phyloP scores from a whole-genome alignment of 23 tunicate species.

The Aplidium turbinatum region DNA sequence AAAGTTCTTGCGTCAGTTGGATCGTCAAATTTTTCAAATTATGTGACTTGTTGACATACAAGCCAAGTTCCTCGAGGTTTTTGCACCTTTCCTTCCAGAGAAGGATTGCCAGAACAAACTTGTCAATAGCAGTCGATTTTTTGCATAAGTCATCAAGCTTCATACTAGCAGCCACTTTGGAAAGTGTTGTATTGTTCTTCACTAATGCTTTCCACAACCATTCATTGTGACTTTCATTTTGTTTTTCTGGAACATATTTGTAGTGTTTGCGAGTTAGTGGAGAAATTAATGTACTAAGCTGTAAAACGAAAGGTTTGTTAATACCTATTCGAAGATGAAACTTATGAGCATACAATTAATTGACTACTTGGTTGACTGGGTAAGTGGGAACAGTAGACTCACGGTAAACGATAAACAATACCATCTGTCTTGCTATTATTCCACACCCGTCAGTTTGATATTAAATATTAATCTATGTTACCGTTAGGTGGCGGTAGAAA shows the following conservation, averaged over 20 bases:
- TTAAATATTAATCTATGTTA: too few species aligned
- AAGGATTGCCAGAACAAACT: slow-evolving; percentile 24
- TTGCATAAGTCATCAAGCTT: slow-evolving; percentile 1
- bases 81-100: slow-evolving; percentile 33
- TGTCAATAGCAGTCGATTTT: slow-evolving; percentile 27
- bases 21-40: slow-evolving; percentile 10
- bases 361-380: too few species aligned
- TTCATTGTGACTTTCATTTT: slow-evolving; percentile 11
- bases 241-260: slow-evolving; percentile 16
- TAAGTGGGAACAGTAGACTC: too few species aligned
- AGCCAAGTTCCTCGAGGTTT: slow-evolving; percentile 8
- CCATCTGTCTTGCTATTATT: too few species aligned
- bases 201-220: slow-evolving; percentile 27
- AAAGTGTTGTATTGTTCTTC: slow-evolving; percentile 10
- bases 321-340: too few species aligned
- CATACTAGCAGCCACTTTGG: not conserved
- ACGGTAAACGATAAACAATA: too few species aligned
- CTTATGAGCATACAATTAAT: too few species aligned
- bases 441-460: too few species aligned
- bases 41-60: not conserved
- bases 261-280: too few species aligned
- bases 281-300: too few species aligned
- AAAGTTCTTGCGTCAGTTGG: slow-evolving; percentile 16
- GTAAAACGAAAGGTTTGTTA: too few species aligned
- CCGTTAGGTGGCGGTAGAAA: too few species aligned